Evolutionary conservation across 1,140 invertebrate genomes (phyloP).

Genomic region (Venturia canescens): DNA sequence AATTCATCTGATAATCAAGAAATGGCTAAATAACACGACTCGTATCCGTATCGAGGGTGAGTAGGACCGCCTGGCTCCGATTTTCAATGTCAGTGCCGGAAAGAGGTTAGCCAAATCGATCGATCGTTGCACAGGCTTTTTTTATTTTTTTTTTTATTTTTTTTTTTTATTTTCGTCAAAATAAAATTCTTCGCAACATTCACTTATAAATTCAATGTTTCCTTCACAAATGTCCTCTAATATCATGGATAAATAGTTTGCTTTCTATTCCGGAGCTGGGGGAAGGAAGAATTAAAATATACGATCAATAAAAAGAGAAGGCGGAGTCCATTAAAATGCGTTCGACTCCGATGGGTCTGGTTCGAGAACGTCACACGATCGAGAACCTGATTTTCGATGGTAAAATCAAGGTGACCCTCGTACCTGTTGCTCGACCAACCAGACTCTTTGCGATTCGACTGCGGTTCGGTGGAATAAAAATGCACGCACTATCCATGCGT

Average conservation of each 20-base stretch:
- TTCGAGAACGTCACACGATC: slow-evolving; percentile 33
- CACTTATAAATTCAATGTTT: background rate
- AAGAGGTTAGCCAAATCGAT: too few relatives aligned
- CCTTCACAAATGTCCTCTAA: background rate
- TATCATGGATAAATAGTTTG: background rate
- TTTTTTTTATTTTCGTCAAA: background rate
- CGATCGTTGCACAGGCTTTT: too few relatives aligned
- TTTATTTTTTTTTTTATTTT: too few relatives aligned
- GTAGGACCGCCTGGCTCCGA: too few relatives aligned
- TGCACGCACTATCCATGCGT: background rate
- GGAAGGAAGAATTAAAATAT: background rate
- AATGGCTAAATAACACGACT: too few relatives aligned
- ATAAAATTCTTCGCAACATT: background rate
- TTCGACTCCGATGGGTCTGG: slow-evolving; percentile 32
- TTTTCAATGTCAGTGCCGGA: too few relatives aligned
- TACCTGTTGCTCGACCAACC: slow-evolving; percentile 9
- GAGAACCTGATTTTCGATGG: slow-evolving; percentile 47
- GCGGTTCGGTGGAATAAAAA: background rate
- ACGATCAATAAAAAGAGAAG: background rate
- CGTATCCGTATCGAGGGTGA: too few relatives aligned
- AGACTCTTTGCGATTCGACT: background rate
- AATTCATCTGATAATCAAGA: too few relatives aligned
- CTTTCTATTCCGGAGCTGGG: background rate
- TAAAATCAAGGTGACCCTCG: slow-evolving; percentile 42
- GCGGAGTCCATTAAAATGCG: background rate